Percentiles rank a stretch among this genome's conserved stretches.
These are phyloP conservation scores for Macropus fuliginosus DNA, from an alignment of 2,797 vertebrate species.

Conservation along the genomic window DNA sequence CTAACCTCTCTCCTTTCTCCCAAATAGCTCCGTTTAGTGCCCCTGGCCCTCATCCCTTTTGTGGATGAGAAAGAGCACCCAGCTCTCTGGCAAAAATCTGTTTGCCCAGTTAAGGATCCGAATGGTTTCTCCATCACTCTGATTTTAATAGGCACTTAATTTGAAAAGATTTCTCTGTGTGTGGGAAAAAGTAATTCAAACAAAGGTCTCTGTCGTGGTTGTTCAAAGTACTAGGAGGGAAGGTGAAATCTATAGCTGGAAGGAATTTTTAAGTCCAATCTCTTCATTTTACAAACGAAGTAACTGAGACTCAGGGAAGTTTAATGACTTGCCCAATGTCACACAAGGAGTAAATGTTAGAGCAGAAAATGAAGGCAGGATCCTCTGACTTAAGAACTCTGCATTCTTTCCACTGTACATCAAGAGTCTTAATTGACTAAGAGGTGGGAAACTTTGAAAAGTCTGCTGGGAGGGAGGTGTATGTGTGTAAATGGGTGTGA, in stretches of 20 bases:
- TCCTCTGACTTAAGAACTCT: neutral
- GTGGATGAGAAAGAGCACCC: neutral
- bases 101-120: neutral
- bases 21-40: neutral
- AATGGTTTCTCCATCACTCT: neutral
- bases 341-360: neutral
- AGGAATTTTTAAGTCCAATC: neutral
- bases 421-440: slow-evolving; percentile 28
- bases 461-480: slow-evolving; percentile 10
- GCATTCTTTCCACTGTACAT: neutral
- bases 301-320: neutral
- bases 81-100: neutral
- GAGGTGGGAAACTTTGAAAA: slow-evolving; percentile 13
- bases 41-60: neutral
- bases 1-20: neutral
- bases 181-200: neutral
- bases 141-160: neutral
- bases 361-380: neutral
- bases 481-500: slow-evolving; percentile 65
- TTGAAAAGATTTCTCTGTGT: neutral
- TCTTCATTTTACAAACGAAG: neutral
- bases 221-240: neutral
- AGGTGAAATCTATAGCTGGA: neutral
- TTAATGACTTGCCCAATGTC: neutral
- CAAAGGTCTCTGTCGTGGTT: neutral